Conservation (phyloP, 1,140 invertebrate species). For the Tigriopus japonicus region DNA sequence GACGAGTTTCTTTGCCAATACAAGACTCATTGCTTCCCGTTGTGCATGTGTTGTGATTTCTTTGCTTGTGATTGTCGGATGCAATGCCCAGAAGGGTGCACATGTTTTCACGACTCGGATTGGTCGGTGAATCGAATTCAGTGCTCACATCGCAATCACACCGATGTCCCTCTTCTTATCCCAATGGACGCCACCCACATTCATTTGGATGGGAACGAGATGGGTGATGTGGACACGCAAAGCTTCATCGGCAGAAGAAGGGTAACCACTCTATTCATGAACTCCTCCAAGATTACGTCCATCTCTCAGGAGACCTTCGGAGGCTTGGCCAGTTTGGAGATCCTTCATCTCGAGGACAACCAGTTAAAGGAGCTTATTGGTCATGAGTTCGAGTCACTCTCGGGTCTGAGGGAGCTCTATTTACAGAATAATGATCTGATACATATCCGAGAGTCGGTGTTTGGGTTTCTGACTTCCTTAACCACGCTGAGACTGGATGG, state of each 20-base stretch:
- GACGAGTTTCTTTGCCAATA: constrained; percentile 76
- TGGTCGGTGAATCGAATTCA: constrained; percentile 79
- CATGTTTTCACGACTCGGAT: constrained; percentile 71
- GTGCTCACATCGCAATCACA: constrained; percentile 51
- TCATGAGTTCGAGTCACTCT: constrained; percentile 57
- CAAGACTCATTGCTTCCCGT: constrained; percentile 73
- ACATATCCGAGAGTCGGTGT: constrained; percentile 60
- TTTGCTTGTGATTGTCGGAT: constrained; percentile 48
- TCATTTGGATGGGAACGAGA: constrained; percentile 70
- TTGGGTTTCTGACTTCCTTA: constrained; percentile 50
- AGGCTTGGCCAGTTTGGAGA: constrained; percentile 41
- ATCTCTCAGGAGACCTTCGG: constrained; percentile 75
- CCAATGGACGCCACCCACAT: constrained; percentile 76
- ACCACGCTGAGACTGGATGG: constrained; percentile 62
- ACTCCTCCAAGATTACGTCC: constrained; percentile 57
- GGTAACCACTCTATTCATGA: constrained; percentile 55
- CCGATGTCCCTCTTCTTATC: constrained; percentile 52
- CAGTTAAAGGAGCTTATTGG: constrained; percentile 52
- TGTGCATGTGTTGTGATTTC: constrained; percentile 84
- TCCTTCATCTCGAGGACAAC: constrained; percentile 63
- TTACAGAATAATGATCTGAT: constrained; percentile 64
- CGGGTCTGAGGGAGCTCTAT: constrained; percentile 49
- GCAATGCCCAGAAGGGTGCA: constrained; percentile 31
- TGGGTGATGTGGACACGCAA: constrained; percentile 45
- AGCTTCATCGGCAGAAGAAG: constrained; percentile 71